Evolutionary conservation across 1,140 invertebrate genomes (phyloP).

Genomic region (Telenomus remus): DNA sequence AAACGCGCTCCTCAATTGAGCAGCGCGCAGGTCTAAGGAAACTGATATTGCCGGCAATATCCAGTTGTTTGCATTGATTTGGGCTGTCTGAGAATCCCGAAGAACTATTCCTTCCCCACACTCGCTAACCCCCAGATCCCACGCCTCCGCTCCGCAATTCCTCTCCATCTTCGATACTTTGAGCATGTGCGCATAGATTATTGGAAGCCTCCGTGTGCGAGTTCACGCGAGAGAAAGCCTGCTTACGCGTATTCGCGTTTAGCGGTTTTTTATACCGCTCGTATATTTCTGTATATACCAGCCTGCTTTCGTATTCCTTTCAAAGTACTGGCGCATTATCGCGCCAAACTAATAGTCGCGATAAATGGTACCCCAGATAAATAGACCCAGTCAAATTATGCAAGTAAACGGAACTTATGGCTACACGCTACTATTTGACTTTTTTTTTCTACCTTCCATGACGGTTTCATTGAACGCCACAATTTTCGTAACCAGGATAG

Average conservation of each 20-base stretch:
- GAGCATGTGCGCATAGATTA: constrained; percentile 66
- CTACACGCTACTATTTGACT: not conserved
- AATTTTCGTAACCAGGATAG: too few relatives aligned
- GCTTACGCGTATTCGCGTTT: constrained; percentile 59
- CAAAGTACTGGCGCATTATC: constrained; percentile 45
- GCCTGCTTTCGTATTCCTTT: constrained; percentile 43
- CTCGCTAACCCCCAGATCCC: constrained; percentile 40
- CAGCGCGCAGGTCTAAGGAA: constrained; percentile 66
- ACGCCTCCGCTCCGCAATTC: constrained; percentile 36
- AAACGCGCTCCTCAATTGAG: constrained; percentile 67
- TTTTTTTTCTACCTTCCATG: not conserved
- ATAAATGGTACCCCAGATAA: constrained; percentile 15
- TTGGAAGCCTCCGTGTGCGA: constrained; percentile 59
- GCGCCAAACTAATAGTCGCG: constrained; percentile 37
- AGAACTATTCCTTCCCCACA: constrained; percentile 63
- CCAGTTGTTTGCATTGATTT: constrained; percentile 72
- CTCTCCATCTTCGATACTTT: constrained; percentile 57
- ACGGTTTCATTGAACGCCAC: not conserved
- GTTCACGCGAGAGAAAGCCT: constrained; percentile 58
- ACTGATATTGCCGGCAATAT: constrained; percentile 72
- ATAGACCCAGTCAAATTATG: constrained; percentile 8
- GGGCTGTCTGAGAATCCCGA: constrained; percentile 68
- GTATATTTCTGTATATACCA: constrained; percentile 44
- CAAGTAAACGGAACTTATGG: not conserved
- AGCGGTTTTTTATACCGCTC: constrained; percentile 51